Base-by-base conservation (phyloP, 2,888 invertebrate species). In the Tinea semifulvella region DNA sequence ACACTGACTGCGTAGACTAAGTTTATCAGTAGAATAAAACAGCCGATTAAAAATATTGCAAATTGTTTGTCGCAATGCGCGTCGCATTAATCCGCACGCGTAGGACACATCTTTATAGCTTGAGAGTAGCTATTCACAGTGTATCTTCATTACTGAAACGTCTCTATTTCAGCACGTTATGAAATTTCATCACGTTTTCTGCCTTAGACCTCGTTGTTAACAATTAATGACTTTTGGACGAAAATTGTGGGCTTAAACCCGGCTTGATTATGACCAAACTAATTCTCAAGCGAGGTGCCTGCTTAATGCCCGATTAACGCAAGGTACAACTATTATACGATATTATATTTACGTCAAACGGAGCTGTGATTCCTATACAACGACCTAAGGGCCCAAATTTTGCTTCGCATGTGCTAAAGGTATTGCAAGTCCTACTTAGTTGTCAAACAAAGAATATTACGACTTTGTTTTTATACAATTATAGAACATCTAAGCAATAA, bases 141-240 rank as follows among this genome's bases (percentile, higher is more conserved):
- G 40, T 40, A 40, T 40, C 40, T 40, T 40, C 40, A 40, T 40
- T 40, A 40, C 40, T 17, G 17, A 22, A 40, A 40, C 22, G 40
- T 40, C 40, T 40, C 40, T 11, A 40, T 40, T 40, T 40, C 40
- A 40, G 22, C 40, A 40, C 40, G 40, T 40, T 40, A 40, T 40
- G 40, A 40, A 40, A 40, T 40, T 40, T 40, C 40, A 40, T 40
- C 40, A 40, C 40, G 40, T 40, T 40, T 40, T 18, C 16, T 22
- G 40, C 17, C 40, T 40, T 40, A 22, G 40, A 40, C 3, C 38
- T 18, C 38, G 38, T 19, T 38, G 38, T 38, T 38, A 38, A 38
- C 38, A 38, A 38, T 38, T 38, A 19, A 38, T 19, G 38, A 19
- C 18, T 38, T 17, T 16, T 19, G 10, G 25, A 8, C 6, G 8